Evolutionary conservation across 2,113 vertebrate species (phyloP).

Genomic region (Boleophthalmus pectinirostris): DNA sequence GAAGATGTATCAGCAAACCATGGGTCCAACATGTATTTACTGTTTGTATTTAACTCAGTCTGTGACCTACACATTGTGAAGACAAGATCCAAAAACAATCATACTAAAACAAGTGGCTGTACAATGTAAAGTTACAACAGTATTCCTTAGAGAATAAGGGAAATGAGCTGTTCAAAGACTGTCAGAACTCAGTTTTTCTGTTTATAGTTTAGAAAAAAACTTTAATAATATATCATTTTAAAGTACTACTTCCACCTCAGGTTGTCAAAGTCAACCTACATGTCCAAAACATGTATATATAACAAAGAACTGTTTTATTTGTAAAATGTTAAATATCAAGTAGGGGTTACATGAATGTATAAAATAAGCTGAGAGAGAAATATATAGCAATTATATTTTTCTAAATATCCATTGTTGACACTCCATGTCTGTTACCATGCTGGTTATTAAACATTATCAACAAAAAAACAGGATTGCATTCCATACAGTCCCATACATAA

Average conservation of each 20-base stretch:
- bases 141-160: constrained; percentile 36
- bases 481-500: not conserved
- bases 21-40: not conserved
- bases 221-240: not conserved
- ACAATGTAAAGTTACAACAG: constrained; percentile 29
- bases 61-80: constrained; percentile 14
- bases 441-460: constrained; percentile 76
- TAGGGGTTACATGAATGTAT: constrained; percentile 68
- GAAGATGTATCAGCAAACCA: constrained; percentile 6
- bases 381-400: constrained; percentile 77
- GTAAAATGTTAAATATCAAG: constrained; percentile 70
- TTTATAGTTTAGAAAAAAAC: constrained; percentile 16
- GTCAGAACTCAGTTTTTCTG: constrained; percentile 31
- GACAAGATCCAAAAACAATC: constrained; percentile 9
- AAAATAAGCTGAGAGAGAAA: constrained; percentile 59
- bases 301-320: constrained; percentile 37
- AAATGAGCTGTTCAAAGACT: constrained; percentile 25
- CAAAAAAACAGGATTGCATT: constrained; percentile 34
- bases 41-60: not conserved
- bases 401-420: constrained; percentile 72
- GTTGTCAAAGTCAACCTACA: constrained; percentile 40
- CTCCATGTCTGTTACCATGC: constrained; percentile 68
- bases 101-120: constrained; percentile 25
- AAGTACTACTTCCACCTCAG: constrained; percentile 35
- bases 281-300: not conserved